phyloP scores from a whole-genome alignment of 2,888 invertebrate genomes.

The Campaea margaritaria region DNA sequence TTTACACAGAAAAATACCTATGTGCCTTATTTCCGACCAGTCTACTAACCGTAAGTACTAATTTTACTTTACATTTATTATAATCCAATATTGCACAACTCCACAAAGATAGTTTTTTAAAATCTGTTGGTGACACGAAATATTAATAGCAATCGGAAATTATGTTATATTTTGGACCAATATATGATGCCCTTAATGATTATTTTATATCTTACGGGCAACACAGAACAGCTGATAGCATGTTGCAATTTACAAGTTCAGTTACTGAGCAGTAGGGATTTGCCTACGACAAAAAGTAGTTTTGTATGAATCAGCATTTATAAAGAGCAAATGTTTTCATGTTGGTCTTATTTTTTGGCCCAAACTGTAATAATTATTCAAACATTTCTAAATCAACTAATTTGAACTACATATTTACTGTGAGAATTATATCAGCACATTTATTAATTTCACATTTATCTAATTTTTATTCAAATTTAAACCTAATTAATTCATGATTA shows the following conservation, averaged over 20 bases:
- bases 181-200: not conserved
- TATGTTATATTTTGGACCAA: not conserved
- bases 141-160: constrained; percentile 6
- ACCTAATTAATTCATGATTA: constrained; percentile 30
- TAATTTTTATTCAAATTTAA: constrained; percentile 58
- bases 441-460: constrained; percentile 59
- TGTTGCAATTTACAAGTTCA: too few relatives aligned
- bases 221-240: too few relatives aligned
- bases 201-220: too few relatives aligned
- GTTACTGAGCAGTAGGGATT: too few relatives aligned
- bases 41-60: not conserved
- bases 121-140: constrained; percentile 11
- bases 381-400: constrained; percentile 63
- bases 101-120: not conserved
- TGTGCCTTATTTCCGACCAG: not conserved
- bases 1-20: not conserved
- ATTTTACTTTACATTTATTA: not conserved
- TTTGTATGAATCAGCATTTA: too few relatives aligned
- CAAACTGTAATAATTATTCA: not conserved
- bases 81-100: constrained; percentile 17
- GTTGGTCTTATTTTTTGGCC: not conserved
- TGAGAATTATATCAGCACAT: constrained; percentile 60
- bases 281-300: too few relatives aligned
- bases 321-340: too few relatives aligned
- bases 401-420: constrained; percentile 66